Percentiles rank a stretch among this genome's conserved stretches.
Evolutionary conservation across 2,888 invertebrate species (phyloP).

Genomic region (Lamellibrachia satsuma): DNA sequence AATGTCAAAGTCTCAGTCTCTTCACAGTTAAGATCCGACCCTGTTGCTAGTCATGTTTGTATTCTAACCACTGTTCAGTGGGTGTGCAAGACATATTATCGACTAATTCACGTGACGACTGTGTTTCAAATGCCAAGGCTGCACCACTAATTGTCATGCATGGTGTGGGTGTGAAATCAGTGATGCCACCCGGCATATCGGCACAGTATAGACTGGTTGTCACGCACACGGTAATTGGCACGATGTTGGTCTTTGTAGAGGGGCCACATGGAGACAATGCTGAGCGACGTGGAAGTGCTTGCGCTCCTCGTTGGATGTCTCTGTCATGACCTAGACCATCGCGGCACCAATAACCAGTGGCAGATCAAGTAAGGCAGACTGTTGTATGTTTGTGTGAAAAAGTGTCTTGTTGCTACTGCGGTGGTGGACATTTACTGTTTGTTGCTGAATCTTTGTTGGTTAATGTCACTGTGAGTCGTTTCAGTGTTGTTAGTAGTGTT

Average conservation of each 20-base stretch:
- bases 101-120: background rate
- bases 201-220: background rate
- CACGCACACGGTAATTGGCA: background rate
- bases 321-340: conserved; percentile 63
- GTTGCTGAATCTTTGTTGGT: too few species aligned
- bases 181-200: background rate
- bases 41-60: too few species aligned
- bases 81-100: background rate
- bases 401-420: background rate
- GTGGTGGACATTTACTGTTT: background rate
- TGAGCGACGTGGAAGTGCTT: conserved; percentile 55
- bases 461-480: too few species aligned
- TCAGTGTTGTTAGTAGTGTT: too few species aligned
- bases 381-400: background rate
- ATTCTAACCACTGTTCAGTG: background rate
- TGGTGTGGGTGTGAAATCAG: background rate
- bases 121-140: background rate
- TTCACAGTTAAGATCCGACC: too few species aligned
- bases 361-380: conserved; percentile 56
- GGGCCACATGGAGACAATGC: conserved; percentile 52
- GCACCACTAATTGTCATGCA: conserved; percentile 8
- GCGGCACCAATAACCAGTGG: conserved; percentile 64
- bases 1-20: too few species aligned
- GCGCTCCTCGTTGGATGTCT: conserved; percentile 62
- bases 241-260: background rate